These are phyloP conservation scores for Dicrurus megarhynchus DNA, from an alignment of 2,113 vertebrate species.

Conservation along the genomic window DNA sequence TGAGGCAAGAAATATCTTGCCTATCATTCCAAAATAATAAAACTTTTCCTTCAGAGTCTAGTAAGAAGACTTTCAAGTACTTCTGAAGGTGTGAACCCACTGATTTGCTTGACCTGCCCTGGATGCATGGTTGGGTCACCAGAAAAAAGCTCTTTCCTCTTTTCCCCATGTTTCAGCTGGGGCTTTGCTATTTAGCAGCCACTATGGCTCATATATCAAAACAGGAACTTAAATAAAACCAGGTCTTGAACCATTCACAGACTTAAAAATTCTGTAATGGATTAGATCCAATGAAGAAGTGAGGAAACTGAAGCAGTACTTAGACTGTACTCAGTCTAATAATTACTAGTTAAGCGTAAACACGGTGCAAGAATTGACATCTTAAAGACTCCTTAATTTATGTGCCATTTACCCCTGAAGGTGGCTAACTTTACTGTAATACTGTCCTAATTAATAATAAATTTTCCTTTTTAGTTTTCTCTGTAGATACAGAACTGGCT, in stretches of 20 bases:
- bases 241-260: background rate
- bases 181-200: background rate
- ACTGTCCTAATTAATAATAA: background rate
- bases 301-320: background rate
- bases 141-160: background rate
- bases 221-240: background rate
- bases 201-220: background rate
- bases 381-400: background rate
- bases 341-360: background rate
- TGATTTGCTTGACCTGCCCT: background rate
- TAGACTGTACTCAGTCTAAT: background rate
- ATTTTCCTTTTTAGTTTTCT: background rate
- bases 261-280: background rate
- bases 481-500: background rate
- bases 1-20: background rate
- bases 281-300: background rate
- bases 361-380: background rate
- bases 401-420: background rate
- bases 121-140: background rate
- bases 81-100: background rate
- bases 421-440: background rate
- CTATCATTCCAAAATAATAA: background rate
- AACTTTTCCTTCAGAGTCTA: background rate
- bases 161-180: background rate
- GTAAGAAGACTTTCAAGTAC: background rate